Conservation (phyloP, 2,113 vertebrate species). For the Excalfactoria chinensis region DNA sequence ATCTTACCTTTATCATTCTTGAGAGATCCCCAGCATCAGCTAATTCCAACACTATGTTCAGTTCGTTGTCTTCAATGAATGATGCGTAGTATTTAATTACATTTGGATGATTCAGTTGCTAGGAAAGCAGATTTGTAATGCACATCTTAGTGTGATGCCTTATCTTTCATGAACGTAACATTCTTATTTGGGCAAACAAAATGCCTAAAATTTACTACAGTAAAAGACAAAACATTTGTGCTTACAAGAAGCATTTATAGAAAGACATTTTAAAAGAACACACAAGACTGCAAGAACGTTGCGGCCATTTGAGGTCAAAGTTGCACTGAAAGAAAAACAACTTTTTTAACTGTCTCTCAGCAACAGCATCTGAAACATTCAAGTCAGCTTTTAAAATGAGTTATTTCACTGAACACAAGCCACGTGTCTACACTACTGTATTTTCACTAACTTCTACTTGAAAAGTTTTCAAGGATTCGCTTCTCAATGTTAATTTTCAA, state of each 20-base stretch:
- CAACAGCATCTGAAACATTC: background rate
- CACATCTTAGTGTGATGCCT: background rate
- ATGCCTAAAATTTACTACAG: background rate
- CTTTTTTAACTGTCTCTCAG: background rate
- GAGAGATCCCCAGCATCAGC: slow-evolving; percentile 98
- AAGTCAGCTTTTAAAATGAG: background rate
- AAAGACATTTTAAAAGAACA: background rate
- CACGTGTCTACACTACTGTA: background rate
- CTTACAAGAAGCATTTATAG: background rate
- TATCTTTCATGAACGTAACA: background rate
- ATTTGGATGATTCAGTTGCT: slow-evolving; percentile 99
- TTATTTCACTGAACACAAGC: background rate
- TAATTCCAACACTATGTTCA: slow-evolving; percentile 97
- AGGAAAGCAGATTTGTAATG: slow-evolving; percentile 44
- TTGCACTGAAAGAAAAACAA: background rate
- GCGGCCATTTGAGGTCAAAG: background rate
- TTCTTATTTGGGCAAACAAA: background rate
- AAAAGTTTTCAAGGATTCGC: background rate
- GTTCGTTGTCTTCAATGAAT: slow-evolving; percentile 97
- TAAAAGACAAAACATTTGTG: background rate
- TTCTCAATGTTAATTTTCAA: background rate
- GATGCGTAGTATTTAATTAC: slow-evolving; percentile 99
- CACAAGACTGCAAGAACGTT: background rate
- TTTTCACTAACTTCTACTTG: background rate
- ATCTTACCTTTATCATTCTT: slow-evolving; percentile 96